phyloP scores from a whole-genome alignment of 2,113 vertebrate genomes.

The Nothoprocta pentlandii region DNA sequence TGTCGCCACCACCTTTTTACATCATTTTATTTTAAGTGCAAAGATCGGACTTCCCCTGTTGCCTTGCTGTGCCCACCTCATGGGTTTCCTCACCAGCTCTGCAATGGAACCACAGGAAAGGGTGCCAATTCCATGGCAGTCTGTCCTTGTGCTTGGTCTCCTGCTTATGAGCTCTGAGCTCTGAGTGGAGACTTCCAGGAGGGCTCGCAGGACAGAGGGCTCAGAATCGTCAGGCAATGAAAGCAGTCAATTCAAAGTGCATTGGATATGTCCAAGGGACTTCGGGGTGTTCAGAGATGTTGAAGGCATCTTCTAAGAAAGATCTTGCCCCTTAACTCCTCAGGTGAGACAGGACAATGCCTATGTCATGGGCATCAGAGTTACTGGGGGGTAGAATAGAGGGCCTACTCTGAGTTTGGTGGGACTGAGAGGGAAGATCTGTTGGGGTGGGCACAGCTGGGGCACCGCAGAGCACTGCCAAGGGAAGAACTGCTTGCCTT shows the following conservation, averaged over 20 bases:
- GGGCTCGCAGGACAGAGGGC: not conserved
- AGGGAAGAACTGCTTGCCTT: not conserved
- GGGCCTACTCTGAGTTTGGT: not conserved
- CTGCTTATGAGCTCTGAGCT: not conserved
- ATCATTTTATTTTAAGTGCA: not conserved
- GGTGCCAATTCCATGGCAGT: not conserved
- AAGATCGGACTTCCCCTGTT: not conserved
- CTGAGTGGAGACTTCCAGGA: not conserved
- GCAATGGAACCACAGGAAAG: not conserved
- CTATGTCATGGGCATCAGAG: not conserved
- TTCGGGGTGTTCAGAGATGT: not conserved
- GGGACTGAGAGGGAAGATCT: not conserved
- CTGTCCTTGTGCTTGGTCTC: rapidly evolving
- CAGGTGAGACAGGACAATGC: not conserved
- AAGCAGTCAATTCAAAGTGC: not conserved
- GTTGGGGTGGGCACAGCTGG: rapidly evolving
- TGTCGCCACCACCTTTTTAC: not conserved
- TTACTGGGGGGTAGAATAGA: not conserved
- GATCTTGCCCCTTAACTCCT: not conserved
- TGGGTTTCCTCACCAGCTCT: rapidly evolving
- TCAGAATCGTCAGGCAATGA: not conserved
- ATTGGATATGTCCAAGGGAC: not conserved
- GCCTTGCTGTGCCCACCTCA: not conserved
- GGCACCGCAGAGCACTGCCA: not conserved
- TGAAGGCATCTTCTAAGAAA: not conserved